Evolutionary conservation across 2,113 vertebrate genomes (phyloP).

Genomic region (Rhinichthys klamathensis): DNA sequence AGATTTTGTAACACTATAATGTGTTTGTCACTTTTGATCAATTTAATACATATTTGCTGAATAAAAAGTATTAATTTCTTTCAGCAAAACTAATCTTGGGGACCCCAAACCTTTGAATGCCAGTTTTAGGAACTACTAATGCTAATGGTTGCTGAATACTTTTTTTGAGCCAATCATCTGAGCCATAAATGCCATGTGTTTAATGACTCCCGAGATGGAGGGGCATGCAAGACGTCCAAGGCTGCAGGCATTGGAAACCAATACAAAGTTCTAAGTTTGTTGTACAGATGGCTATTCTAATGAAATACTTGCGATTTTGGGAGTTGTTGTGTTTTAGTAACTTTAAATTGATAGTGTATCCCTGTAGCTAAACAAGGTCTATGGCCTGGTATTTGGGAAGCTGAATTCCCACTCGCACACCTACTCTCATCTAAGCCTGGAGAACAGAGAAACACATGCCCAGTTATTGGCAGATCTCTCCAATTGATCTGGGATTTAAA

Average conservation of each 20-base stretch:
- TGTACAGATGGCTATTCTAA: not conserved
- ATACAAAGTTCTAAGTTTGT: not conserved
- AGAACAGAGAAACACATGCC: constrained; percentile 41
- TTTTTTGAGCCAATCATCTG: no score
- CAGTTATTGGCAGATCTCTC: constrained; percentile 40
- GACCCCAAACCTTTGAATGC: no score
- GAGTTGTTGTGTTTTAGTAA: no score
- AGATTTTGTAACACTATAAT: no score
- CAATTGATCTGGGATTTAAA: constrained; percentile 48
- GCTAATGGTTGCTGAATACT: no score
- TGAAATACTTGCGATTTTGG: not conserved
- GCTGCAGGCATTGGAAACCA: not conserved
- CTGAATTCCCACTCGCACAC: constrained; percentile 36
- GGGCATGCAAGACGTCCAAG: not conserved
- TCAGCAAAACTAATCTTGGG: no score
- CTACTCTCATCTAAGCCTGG: constrained; percentile 16
- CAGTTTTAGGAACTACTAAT: no score
- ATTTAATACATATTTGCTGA: no score
- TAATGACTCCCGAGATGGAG: no score
- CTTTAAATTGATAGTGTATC: not conserved
- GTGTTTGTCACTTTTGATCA: no score
- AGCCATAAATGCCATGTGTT: no score
- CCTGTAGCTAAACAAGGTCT: constrained; percentile 31
- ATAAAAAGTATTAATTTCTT: no score
- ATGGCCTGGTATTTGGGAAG: constrained; percentile 7